These are phyloP conservation scores for Aphaenogaster ashmeadi DNA, from an alignment of 1,140 invertebrate species.

Conservation along the genomic window DNA sequence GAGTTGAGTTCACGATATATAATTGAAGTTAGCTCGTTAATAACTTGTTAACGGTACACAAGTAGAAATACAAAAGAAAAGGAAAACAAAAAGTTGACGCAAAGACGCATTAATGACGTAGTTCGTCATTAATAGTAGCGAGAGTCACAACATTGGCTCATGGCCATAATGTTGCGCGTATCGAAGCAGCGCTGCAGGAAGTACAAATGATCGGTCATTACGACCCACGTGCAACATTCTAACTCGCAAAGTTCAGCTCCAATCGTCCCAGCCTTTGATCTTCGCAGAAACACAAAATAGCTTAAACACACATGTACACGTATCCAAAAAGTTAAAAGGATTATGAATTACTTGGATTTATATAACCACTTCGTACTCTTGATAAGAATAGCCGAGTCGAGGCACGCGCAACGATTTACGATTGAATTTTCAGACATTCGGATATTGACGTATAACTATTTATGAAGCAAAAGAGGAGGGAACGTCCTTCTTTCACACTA, in stretches of 20 bases:
- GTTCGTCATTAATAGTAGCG: constrained; percentile 64
- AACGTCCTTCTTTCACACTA: background rate
- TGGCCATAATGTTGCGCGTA: constrained; percentile 60
- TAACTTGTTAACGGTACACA: background rate
- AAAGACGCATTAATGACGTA: constrained; percentile 62
- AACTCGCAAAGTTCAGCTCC: constrained; percentile 9
- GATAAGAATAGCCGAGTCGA: background rate
- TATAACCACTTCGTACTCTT: background rate
- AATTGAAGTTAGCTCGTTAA: constrained; percentile 36
- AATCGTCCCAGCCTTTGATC: background rate
- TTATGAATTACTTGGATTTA: background rate
- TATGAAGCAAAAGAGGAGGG: background rate
- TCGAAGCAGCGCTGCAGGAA: constrained; percentile 63
- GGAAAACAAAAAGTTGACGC: constrained; percentile 26
- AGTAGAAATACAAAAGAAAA: constrained; percentile 32
- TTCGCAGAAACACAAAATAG: background rate
- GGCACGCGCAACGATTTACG: too few relatives aligned
- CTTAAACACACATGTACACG: background rate
- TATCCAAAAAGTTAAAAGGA: background rate
- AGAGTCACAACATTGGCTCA: constrained; percentile 64
- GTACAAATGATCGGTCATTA: constrained; percentile 61
- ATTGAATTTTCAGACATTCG: background rate
- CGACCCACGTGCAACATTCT: constrained; percentile 30
- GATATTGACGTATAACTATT: constrained; percentile 1
- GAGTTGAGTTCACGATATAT: background rate